Evolutionary conservation across 2,113 vertebrate species (phyloP).

Genomic region (Sclerurus mexicanus): DNA sequence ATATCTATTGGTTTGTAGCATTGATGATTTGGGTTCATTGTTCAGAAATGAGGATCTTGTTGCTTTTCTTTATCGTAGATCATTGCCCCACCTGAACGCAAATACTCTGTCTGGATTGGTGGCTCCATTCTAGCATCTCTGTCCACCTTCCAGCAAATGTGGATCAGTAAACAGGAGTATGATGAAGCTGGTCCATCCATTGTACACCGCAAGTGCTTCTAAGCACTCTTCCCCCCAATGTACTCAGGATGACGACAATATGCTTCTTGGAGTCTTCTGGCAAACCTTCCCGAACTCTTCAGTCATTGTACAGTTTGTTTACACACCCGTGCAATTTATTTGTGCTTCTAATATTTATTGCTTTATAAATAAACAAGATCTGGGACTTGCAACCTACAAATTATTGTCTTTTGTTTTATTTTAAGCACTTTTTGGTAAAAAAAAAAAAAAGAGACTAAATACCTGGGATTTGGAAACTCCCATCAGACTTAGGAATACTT

Average conservation of each 20-base stretch:
- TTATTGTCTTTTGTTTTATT: slow-evolving; percentile 1
- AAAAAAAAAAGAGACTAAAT: background rate
- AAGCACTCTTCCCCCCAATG: slow-evolving; percentile 50
- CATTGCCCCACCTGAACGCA: slow-evolving; percentile 87
- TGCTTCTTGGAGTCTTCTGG: slow-evolving; percentile 73
- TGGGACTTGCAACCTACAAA: slow-evolving; percentile 71
- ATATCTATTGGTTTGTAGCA: background rate
- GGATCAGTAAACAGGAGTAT: slow-evolving; percentile 95
- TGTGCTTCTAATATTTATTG: slow-evolving; percentile 88
- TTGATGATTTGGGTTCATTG: background rate
- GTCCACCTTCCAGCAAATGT: slow-evolving; percentile 95
- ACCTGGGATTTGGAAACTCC: background rate
- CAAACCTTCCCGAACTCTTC: slow-evolving; percentile 70
- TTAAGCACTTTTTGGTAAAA: background rate
- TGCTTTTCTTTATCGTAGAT: slow-evolving; percentile 74
- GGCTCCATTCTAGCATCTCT: slow-evolving; percentile 84
- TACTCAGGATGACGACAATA: slow-evolving; percentile 71
- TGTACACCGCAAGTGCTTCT: slow-evolving; percentile 95
- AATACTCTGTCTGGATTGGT: slow-evolving; percentile 86
- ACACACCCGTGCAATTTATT: slow-evolving; percentile 84
- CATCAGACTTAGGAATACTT: background rate
- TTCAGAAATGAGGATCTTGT: background rate
- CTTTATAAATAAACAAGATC: slow-evolving; percentile 89
- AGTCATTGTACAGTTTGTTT: slow-evolving; percentile 88
- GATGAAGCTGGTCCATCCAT: slow-evolving; percentile 93